A percentile compares a stretch with the other conserved stretches of the same genome.
Conservation (phyloP, 64 coral and sea anemone species). For the Trachythela sp. region DNA sequence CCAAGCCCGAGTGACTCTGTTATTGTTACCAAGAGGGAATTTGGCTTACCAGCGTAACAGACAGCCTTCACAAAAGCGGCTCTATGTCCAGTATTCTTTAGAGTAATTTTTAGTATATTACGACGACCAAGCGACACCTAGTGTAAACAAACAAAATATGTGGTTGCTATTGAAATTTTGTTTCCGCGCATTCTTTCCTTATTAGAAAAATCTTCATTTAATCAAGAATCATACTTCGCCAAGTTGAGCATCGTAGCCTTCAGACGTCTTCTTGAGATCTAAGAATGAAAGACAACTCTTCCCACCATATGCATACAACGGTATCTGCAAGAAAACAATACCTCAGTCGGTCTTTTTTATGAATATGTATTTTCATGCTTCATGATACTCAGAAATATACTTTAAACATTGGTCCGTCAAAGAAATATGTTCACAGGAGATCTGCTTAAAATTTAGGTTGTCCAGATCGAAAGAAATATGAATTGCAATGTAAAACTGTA, state of each 20-base stretch:
- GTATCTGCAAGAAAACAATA: constrained; percentile 48
- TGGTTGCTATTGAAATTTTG: no score
- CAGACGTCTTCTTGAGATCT: constrained; percentile 19
- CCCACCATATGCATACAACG: constrained; percentile 91
- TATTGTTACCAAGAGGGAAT: no score
- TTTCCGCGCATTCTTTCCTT: no score
- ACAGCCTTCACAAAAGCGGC: constrained; percentile 95
- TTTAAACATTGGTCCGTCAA: no score
- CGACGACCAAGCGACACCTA: constrained; percentile 94
- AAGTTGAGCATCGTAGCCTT: neutral
- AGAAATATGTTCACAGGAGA: no score
- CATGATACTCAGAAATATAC: no score
- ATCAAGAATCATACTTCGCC: neutral
- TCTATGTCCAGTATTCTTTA: constrained; percentile 82
- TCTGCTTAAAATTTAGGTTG: no score
- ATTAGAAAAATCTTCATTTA: no score
- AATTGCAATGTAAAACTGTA: no score
- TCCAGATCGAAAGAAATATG: no score
- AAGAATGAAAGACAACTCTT: constrained; percentile 68
- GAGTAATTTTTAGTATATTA: constrained; percentile 62
- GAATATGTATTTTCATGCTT: no score
- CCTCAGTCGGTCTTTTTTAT: neutral
- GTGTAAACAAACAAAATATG: neutral
- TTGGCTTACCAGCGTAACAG: constrained; percentile 84
- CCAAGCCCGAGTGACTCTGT: no score